Evolutionary conservation across 2,888 invertebrate species (phyloP).

Genomic region (Hydropsyche betteni): DNA sequence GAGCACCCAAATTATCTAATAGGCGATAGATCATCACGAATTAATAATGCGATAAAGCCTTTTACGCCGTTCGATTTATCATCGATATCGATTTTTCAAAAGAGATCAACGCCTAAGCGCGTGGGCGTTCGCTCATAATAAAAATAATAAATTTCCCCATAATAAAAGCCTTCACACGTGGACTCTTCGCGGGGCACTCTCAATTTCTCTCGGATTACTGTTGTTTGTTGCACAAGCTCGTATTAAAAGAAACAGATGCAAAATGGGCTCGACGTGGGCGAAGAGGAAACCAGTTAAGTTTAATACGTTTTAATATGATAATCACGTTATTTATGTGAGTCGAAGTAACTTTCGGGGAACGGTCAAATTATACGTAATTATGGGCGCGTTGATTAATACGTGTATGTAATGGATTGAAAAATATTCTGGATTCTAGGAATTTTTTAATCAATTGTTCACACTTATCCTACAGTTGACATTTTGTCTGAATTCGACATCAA

Average conservation of each 20-base stretch:
- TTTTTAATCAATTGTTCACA: too few species aligned
- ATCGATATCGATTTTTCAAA: too few species aligned
- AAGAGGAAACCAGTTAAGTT: conserved; percentile 3
- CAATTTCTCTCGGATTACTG: conserved; percentile 3
- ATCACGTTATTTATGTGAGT: conserved; percentile 17
- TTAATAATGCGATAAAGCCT: too few species aligned
- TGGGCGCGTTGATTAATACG: conserved; percentile 13
- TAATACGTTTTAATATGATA: neutral
- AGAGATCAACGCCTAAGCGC: too few species aligned
- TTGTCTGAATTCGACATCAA: too few species aligned
- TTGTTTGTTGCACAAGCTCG: neutral
- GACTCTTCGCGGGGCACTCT: neutral
- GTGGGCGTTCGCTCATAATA: too few species aligned
- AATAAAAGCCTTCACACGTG: neutral
- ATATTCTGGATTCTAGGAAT: too few species aligned
- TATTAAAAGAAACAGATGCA: neutral
- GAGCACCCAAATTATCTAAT: too few species aligned
- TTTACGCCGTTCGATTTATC: too few species aligned
- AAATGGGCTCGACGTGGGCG: neutral
- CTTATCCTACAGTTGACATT: too few species aligned
- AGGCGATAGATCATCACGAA: too few species aligned
- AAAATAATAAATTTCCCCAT: too few species aligned
- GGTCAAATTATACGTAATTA: conserved; percentile 22
- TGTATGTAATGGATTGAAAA: neutral
- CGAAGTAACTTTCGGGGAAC: neutral